Base-by-base conservation (phyloP, 1,140 invertebrate species). In the Leptonema lineaticorne region DNA sequence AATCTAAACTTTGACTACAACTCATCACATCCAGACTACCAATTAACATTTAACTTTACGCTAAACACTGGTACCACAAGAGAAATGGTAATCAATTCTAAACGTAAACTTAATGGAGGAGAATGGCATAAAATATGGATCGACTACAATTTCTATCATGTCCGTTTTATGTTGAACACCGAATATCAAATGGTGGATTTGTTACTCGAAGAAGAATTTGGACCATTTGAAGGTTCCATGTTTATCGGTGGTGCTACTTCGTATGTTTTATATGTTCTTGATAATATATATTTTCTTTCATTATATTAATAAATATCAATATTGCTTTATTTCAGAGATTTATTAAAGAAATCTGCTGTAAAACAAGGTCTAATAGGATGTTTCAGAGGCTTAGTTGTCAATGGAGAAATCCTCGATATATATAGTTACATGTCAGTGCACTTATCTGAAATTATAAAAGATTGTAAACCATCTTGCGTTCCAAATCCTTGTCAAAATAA, bases 61-160 rank as follows among this genome's bases (percentile, higher is more conserved):
- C 79, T 96, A 1, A 94, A 92, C 77, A 93, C 91, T 22, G 91
- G 92, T 1, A 88, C 87, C 0, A 89, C 89, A 8, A 85, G 90
- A 59, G 90, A 90, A 75, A 79, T 94, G 30, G 90, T 90, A 50
- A 90, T 97, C 27, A 90, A 89, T 75, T 94, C 93, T 14, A 85
- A 87, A 69, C 82, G 90, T 68, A 88, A 90, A 76, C 82, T 97
- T 3, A 96, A 95, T 76, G 90, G 89, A 57, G 94, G 94, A 0
- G 93, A 95, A 76, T 97, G 95, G 95, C 94, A 97, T 76, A 94
- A 95, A 80, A 91, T 96, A 70, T 94, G 92, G 92, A 94, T 94
- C 69, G 92, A 94, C 80, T 94, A 94, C 75, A 95, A 96, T 78
- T 88, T 91, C 75, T 92, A 95, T 78, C 94, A 97, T 77, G 93